phyloP scores from a whole-genome alignment of 2,797 vertebrate species.

The Cichlasoma orientale region DNA sequence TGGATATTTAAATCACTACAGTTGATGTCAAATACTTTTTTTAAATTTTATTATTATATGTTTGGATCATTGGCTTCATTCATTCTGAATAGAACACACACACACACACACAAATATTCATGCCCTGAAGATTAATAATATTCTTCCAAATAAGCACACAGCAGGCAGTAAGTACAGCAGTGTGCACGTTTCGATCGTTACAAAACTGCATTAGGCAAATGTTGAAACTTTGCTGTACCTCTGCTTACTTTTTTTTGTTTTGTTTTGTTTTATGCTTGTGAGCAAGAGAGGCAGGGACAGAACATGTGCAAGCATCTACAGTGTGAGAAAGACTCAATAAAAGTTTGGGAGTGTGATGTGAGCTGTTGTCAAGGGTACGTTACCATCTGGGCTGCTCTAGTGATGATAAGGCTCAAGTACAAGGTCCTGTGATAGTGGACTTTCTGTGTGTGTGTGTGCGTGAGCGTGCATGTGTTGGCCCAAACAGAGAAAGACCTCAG shows the following conservation, averaged over 20 bases:
- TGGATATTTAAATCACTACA: not conserved
- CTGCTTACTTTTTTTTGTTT: not conserved
- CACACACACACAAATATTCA: not conserved
- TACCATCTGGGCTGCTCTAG: slow-evolving; percentile 78
- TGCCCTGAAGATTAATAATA: not conserved
- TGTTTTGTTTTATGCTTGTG: not conserved
- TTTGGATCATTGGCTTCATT: slow-evolving; percentile 11
- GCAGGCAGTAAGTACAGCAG: slow-evolving; percentile 10
- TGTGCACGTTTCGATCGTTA: not conserved
- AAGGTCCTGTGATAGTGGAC: slow-evolving; percentile 79
- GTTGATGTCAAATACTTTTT: not conserved
- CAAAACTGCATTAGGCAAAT: slow-evolving; percentile 20
- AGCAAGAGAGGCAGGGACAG: not conserved
- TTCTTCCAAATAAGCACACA: slow-evolving; percentile 11
- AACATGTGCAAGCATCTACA: slow-evolving; percentile 31
- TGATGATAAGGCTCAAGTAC: slow-evolving; percentile 83
- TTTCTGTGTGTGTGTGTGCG: slow-evolving; percentile 29
- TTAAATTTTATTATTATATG: not conserved
- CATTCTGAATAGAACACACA: not conserved
- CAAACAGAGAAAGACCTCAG: slow-evolving; percentile 58
- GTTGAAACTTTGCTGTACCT: slow-evolving; percentile 20
- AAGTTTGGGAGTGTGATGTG: slow-evolving; percentile 67
- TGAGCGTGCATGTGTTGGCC: slow-evolving; percentile 6
- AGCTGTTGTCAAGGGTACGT: slow-evolving; percentile 81
- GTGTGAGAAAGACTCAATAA: slow-evolving; percentile 63